phyloP scores from a whole-genome alignment of 2,888 invertebrate genomes.

The Papilio gigon region DNA sequence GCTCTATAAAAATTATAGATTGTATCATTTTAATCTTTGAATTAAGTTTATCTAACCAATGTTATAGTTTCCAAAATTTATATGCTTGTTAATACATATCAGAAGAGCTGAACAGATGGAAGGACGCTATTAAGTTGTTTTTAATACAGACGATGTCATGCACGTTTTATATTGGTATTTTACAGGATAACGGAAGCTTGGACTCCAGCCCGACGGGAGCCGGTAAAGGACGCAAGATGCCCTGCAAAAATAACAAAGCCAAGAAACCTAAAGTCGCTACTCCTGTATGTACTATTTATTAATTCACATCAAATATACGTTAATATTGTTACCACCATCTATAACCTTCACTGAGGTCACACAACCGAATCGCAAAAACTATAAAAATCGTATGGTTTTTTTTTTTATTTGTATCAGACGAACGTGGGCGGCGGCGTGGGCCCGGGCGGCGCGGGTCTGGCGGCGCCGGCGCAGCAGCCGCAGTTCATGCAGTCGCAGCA shows the following conservation, averaged over 20 bases:
- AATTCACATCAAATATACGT: not conserved
- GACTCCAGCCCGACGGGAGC: constrained; percentile 86
- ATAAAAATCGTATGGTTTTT: not conserved
- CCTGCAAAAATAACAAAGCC: constrained; percentile 77
- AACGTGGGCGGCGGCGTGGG: constrained; percentile 66
- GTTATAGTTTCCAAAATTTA: no score
- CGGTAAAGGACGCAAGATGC: constrained; percentile 76
- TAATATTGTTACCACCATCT: no score
- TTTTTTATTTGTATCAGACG: constrained; percentile 53
- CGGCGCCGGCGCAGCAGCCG: constrained; percentile 76
- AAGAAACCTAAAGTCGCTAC: constrained; percentile 79
- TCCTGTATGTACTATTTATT: constrained; percentile 60
- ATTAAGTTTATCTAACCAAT: no score
- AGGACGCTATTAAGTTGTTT: no score
- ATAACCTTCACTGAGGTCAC: no score
- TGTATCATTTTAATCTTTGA: no score
- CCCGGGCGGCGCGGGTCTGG: constrained; percentile 62
- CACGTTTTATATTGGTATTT: not conserved
- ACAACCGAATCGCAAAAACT: no score
- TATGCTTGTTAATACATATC: no score
- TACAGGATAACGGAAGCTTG: constrained; percentile 83
- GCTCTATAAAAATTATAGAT: no score
- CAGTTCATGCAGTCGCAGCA: constrained; percentile 83
- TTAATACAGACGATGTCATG: no score
- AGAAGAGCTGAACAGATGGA: no score